phyloP scores from a whole-genome alignment of 2,113 vertebrate species.

The Cnemophilus loriae region DNA sequence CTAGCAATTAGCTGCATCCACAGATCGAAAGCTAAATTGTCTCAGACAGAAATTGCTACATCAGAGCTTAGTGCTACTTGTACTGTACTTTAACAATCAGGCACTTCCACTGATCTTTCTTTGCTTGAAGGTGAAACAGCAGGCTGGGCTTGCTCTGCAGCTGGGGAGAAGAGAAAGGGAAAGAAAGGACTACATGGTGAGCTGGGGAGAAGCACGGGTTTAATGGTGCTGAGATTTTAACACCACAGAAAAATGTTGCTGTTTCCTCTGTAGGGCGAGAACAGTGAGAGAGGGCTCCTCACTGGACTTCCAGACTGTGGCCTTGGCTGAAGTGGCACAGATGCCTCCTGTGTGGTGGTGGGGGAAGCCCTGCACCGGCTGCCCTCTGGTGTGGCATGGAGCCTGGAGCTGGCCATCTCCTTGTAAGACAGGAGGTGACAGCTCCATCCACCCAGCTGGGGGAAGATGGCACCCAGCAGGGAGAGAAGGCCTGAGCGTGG shows the following conservation, averaged over 20 bases:
- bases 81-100: background rate
- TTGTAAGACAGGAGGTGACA: background rate
- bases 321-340: accelerated
- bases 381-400: accelerated
- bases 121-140: background rate
- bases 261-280: background rate
- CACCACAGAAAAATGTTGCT: background rate
- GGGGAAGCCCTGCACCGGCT: background rate
- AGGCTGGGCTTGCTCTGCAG: background rate
- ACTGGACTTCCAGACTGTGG: accelerated
- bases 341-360: accelerated
- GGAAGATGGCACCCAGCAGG: background rate
- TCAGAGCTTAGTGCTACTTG: background rate
- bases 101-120: background rate
- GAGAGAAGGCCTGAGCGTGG: background rate
- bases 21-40: background rate
- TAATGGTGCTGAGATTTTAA: background rate
- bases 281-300: background rate
- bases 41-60: background rate
- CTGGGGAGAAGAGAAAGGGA: background rate
- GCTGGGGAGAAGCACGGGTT: background rate
- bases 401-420: too few species aligned
- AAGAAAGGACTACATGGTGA: background rate
- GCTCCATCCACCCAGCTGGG: background rate
- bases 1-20: constrained; percentile 36